Base-by-base conservation (phyloP, 2,888 invertebrate species). In the Plutella xylostella region DNA sequence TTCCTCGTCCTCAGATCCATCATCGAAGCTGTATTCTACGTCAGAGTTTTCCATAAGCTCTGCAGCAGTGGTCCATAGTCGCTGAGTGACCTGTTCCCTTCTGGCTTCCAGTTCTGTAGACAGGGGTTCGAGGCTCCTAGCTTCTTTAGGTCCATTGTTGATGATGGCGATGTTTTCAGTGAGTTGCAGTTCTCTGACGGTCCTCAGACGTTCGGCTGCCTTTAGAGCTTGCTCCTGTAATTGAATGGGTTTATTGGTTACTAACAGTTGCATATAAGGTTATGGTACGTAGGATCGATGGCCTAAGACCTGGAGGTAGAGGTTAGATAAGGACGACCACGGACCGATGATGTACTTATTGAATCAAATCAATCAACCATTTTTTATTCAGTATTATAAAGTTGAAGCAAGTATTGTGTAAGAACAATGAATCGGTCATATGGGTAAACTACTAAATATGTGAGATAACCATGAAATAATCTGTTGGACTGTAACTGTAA, bases 211-310 rank as follows among this genome's bases (percentile, higher is more conserved):
- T 37, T 78, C 74, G 12, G 76, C 65, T 1, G 71, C 74, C 57
- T 71, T 76, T 0, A 80, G 58, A 1, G 77, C 80, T 46, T 79
- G 72, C 56, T 83, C 83, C 83, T 83, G 63, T 18, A 53, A 51
- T 52, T 4, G 21, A 55, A 46, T 15, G 14, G n/a, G 7, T 28
- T 3, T 30, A 14, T 4, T n/a, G n/a, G n/a, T n/a, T n/a, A n/a
- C n/a, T n/a, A n/a, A n/a, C n/a, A n/a, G n/a, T n/a, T n/a, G n/a
- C n/a, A n/a, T n/a, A n/a, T n/a, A n/a, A n/a, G n/a, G n/a, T n/a
- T n/a, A n/a, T n/a, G n/a, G n/a, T n/a, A n/a, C n/a, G n/a, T n/a
- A n/a, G n/a, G n/a, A n/a, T n/a, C n/a, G n/a, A n/a, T n/a, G n/a
- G n/a, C n/a, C n/a, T n/a, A n/a, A n/a, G n/a, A n/a, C n/a, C n/a